These are phyloP conservation scores for Hirudinaria manillensis DNA, from an alignment of 2,888 invertebrate species.

Conservation along the genomic window DNA sequence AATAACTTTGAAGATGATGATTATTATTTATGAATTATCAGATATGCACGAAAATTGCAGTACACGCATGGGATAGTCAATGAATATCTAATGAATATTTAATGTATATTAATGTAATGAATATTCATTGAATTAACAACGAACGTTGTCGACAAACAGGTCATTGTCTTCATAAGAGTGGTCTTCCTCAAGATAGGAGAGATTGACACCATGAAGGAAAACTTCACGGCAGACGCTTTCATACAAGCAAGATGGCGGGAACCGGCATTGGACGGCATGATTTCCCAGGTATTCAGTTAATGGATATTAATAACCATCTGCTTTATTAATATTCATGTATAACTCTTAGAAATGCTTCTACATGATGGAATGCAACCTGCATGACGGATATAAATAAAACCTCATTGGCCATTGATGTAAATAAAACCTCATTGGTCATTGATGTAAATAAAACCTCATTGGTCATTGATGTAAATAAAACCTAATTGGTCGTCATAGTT, in stretches of 20 bases:
- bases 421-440: background rate
- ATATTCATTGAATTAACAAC: background rate
- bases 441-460: background rate
- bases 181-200: conserved; percentile 54
- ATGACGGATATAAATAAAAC: background rate
- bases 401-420: background rate
- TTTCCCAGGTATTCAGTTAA: background rate
- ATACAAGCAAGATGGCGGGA: conserved; percentile 54
- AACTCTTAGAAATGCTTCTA: background rate
- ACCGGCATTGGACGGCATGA: conserved; percentile 47
- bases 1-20: too few relatives aligned
- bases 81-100: too few relatives aligned
- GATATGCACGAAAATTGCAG: too few relatives aligned
- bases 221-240: conserved; percentile 52
- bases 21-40: too few relatives aligned
- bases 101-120: too few relatives aligned
- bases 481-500: background rate
- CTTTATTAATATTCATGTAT: background rate
- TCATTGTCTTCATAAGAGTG: conserved; percentile 50
- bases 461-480: background rate
- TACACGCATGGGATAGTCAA: too few relatives aligned
- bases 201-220: conserved; percentile 54
- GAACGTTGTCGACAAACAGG: conserved; percentile 39
- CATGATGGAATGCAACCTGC: background rate
- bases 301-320: background rate